Percentiles rank a stretch among this genome's conserved stretches.
Conservation (phyloP, 2,113 vertebrate genomes). For the Callionymus lyra region DNA sequence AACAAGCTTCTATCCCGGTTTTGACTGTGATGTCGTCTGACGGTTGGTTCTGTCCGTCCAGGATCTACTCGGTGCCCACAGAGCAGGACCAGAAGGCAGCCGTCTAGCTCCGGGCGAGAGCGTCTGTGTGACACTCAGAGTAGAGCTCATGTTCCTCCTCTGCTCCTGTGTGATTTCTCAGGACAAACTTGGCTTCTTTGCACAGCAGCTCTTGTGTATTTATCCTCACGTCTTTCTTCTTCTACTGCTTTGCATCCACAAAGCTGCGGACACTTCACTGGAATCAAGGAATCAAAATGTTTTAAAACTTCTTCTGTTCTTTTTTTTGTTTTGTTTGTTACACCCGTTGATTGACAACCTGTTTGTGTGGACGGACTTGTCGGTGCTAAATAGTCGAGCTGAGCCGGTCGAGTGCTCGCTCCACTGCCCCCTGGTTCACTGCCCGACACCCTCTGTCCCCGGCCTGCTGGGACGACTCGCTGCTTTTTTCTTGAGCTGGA, state of each 20-base stretch:
- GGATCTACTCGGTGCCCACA: conserved; percentile 62
- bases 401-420: conserved; percentile 27
- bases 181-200: conserved; percentile 39
- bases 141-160: conserved; percentile 14
- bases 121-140: conserved; percentile 8
- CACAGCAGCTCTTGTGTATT: conserved; percentile 18
- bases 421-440: conserved; percentile 35
- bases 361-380: conserved; percentile 28
- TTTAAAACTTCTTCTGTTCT: conserved; percentile 37
- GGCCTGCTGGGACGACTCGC: conserved; percentile 20
- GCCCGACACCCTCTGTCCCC: conserved; percentile 43
- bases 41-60: conserved; percentile 19
- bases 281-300: conserved; percentile 50
- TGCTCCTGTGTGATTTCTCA: conserved; percentile 14
- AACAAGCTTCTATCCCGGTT: too few species aligned
- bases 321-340: conserved; percentile 28
- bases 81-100: conserved; percentile 63
- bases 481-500: too few species aligned
- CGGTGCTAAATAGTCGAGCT: conserved; percentile 27
- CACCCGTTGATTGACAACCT: conserved; percentile 20
- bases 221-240: conserved; percentile 11
- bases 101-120: conserved; percentile 41
- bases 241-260: conserved; percentile 20
- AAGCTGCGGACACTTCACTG: conserved; percentile 31
- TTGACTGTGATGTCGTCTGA: not conserved